These are phyloP conservation scores for Drosophila repletoides DNA, from an alignment of 1,140 invertebrate genomes.

Conservation along the genomic window DNA sequence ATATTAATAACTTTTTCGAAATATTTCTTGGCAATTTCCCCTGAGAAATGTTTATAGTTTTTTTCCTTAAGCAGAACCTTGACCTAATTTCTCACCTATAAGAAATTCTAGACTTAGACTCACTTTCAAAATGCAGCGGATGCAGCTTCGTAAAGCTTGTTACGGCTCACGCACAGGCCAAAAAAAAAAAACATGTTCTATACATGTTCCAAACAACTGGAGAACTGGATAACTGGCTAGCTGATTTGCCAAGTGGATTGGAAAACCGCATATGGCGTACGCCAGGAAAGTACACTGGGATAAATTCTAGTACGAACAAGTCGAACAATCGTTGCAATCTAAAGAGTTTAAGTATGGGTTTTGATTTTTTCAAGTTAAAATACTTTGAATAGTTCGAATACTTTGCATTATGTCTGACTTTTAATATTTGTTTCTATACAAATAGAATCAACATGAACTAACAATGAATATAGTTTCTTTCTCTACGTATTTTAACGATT, in stretches of 20 bases:
- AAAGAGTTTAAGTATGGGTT: no score
- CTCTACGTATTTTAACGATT: no score
- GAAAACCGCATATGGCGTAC: constrained; percentile 69
- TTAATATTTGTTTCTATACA: no score
- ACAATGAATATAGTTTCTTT: no score
- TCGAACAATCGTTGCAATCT: no score
- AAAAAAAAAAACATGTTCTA: constrained; percentile 56
- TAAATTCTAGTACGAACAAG: no score
- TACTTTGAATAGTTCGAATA: no score
- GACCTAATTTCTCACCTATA: constrained; percentile 48
- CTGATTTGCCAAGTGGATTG: constrained; percentile 67
- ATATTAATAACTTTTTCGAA: constrained; percentile 34
- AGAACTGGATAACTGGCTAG: constrained; percentile 36
- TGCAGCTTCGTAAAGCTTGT: constrained; percentile 16
- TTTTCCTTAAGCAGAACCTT: constrained; percentile 56
- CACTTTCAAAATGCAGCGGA: constrained; percentile 59
- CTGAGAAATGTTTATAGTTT: constrained; percentile 30
- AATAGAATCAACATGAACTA: no score
- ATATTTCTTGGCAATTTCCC: constrained; percentile 43
- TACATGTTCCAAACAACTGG: constrained; percentile 34
- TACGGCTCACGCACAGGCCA: constrained; percentile 21
- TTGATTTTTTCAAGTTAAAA: no score
- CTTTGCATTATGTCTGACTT: no score
- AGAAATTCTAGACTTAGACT: constrained; percentile 11
- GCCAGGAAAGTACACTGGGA: no score